These are phyloP conservation scores for Elachura formosa DNA, from an alignment of 2,113 vertebrate species.

Conservation along the genomic window DNA sequence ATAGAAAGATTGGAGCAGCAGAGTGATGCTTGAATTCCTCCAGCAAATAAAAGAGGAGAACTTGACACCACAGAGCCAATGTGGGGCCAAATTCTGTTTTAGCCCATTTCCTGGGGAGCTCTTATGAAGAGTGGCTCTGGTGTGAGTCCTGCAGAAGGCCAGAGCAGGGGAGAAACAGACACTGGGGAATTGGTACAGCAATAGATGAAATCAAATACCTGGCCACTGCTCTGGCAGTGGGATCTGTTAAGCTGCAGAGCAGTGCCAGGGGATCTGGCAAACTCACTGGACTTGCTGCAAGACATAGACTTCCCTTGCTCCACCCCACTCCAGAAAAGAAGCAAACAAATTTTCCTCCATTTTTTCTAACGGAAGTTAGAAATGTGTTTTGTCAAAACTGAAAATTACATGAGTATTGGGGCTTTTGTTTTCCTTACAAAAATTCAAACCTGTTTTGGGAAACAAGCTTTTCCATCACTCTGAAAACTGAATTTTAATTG, in stretches of 20 bases:
- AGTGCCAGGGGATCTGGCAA: background rate
- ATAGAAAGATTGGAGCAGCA: constrained; percentile 9
- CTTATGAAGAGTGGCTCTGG: background rate
- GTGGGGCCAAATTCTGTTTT: background rate
- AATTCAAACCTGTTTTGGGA: background rate
- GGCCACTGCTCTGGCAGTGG: background rate
- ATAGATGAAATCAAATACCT: background rate
- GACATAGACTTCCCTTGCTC: background rate
- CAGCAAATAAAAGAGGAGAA: background rate
- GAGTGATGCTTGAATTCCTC: constrained; percentile 46
- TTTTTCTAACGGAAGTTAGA: background rate
- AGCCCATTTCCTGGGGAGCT: background rate
- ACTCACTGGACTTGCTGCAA: background rate
- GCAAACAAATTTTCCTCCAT: accelerated
- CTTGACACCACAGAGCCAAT: background rate
- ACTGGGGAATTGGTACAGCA: background rate
- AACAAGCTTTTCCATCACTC: background rate
- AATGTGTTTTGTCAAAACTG: background rate
- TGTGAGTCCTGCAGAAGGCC: background rate
- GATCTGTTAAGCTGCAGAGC: background rate
- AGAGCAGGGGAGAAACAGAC: background rate
- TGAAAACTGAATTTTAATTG: background rate
- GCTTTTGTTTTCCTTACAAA: background rate
- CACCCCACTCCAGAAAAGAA: background rate
- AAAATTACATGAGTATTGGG: background rate